These are phyloP conservation scores for Bugulina stolonifera DNA, from an alignment of 2,888 invertebrate genomes.

Conservation along the genomic window DNA sequence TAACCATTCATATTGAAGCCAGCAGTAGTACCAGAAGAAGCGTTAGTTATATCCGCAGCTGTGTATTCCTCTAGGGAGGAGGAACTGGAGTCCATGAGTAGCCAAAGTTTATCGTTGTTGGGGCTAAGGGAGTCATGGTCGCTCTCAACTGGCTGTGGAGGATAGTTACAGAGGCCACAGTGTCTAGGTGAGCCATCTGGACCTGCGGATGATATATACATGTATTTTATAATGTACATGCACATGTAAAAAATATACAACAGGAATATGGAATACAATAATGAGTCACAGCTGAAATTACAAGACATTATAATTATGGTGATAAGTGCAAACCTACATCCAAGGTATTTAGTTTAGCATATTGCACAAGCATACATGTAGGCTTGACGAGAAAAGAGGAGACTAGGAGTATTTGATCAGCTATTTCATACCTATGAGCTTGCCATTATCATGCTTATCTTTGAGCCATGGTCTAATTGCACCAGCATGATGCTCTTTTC, in stretches of 20 bases:
- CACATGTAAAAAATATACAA: no score
- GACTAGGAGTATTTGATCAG: no score
- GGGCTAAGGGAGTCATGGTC: not conserved
- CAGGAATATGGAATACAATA: no score
- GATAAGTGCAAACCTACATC: no score
- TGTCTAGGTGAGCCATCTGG: slow-evolving; percentile 39
- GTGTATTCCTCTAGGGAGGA: slow-evolving; percentile 16
- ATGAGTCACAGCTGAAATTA: no score
- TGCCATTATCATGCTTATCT: slow-evolving; percentile 41
- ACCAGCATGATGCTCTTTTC: slow-evolving; percentile 48
- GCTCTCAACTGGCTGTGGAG: not conserved
- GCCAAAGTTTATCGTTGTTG: not conserved
- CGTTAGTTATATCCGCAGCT: not conserved
- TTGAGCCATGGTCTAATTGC: slow-evolving; percentile 44
- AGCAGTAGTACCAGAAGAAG: not conserved
- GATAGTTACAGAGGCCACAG: slow-evolving; percentile 35
- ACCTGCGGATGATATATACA: no score
- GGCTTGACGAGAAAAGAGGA: no score
- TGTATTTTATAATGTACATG: no score
- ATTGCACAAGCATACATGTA: no score
- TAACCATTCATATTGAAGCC: slow-evolving; percentile 3
- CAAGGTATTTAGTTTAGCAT: no score
- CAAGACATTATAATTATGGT: no score
- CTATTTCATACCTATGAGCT: slow-evolving; percentile 30
- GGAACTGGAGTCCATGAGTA: slow-evolving; percentile 1